A percentile compares a stretch with the other conserved stretches of the same genome.
Conservation (phyloP, 2,797 vertebrate species). For the Petrocephalus schoutedeni region DNA sequence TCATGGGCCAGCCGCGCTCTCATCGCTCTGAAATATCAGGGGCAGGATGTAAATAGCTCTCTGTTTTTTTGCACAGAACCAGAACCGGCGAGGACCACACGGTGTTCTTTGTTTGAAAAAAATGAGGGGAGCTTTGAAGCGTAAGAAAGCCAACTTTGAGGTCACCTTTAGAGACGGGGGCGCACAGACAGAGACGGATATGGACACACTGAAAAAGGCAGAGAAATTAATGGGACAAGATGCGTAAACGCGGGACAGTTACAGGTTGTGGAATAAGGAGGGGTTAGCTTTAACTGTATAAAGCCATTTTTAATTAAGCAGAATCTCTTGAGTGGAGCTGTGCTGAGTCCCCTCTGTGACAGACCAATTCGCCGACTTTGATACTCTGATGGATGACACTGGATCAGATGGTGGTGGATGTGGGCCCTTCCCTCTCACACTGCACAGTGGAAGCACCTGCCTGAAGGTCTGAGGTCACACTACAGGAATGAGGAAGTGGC, state of each 20-base stretch:
- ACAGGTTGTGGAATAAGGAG: not conserved
- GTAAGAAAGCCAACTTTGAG: slow-evolving; percentile 8
- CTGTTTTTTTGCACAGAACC: not conserved
- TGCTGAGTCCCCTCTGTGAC: not conserved
- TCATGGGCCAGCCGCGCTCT: not conserved
- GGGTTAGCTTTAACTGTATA: slow-evolving; percentile 15
- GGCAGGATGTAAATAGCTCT: slow-evolving; percentile 1
- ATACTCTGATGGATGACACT: not conserved
- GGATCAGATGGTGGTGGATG: not conserved
- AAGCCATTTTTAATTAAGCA: slow-evolving; percentile 13
- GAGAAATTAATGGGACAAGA: not conserved
- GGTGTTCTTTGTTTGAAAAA: not conserved
- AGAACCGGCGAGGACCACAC: not conserved
- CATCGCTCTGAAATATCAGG: not conserved
- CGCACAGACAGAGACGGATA: not conserved
- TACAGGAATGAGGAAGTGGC: not conserved
- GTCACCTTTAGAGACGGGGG: not conserved
- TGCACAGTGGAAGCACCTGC: not conserved
- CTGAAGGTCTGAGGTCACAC: not conserved
- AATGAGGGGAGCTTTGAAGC: not conserved
- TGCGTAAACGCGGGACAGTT: not conserved
- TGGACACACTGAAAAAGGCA: not conserved
- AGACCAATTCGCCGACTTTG: not conserved
- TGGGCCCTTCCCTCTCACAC: no score
- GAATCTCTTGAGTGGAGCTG: not conserved